Conservation (phyloP, 2,797 vertebrate genomes). For the Sandelia bainsii region DNA sequence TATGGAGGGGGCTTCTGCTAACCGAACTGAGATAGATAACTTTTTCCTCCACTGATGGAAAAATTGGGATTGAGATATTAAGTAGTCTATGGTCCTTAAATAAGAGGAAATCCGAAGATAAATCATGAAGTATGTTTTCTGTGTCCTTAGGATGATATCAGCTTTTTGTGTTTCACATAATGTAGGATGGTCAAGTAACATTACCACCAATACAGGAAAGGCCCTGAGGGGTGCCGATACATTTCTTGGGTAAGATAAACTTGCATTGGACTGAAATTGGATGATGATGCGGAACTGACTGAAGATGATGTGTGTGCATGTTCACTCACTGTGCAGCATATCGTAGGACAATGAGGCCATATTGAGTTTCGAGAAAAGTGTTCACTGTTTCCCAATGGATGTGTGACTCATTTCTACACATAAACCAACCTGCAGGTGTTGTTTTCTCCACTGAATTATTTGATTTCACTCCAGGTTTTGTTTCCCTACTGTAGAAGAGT, state of each 20-base stretch:
- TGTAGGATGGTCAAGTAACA: constrained; percentile 43
- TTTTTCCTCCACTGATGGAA: neutral
- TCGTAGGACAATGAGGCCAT: constrained; percentile 42
- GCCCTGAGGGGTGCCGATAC: constrained; percentile 36
- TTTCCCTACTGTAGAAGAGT: neutral
- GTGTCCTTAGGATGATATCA: constrained; percentile 44
- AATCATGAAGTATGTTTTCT: neutral
- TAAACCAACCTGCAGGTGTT: neutral
- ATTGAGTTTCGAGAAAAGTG: constrained; percentile 37
- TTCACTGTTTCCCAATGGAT: constrained; percentile 39
- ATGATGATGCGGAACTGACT: constrained; percentile 2
- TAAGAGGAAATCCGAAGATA: neutral
- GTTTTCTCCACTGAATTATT: neutral
- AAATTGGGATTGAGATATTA: too few relatives aligned
- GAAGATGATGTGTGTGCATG: neutral
- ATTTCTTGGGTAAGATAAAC: constrained; percentile 38
- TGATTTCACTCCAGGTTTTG: neutral
- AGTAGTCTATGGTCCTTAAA: neutral
- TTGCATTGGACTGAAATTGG: constrained; percentile 20
- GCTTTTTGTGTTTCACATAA: constrained; percentile 62
- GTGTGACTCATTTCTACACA: constrained; percentile 49
- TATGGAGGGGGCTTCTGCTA: neutral
- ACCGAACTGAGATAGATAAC: neutral
- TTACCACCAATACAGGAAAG: constrained; percentile 51
- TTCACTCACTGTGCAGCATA: neutral